These are phyloP conservation scores for Papilio helenus DNA, from an alignment of 1,140 invertebrate species.

Conservation along the genomic window DNA sequence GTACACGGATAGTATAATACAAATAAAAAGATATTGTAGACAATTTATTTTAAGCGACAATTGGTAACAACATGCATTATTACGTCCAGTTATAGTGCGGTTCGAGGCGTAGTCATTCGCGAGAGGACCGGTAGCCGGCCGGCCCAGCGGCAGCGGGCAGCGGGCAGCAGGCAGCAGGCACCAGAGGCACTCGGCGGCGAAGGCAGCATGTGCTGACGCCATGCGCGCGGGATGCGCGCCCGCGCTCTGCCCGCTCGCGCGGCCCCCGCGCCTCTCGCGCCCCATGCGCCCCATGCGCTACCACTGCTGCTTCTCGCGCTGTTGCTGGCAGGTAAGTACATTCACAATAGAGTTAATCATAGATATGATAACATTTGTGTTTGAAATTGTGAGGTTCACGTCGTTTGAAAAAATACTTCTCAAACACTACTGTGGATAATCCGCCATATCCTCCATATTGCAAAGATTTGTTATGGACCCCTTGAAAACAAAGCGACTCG, in stretches of 20 bases:
- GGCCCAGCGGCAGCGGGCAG: slow-evolving; percentile 43
- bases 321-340: slow-evolving; percentile 69
- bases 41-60: no score
- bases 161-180: slow-evolving; percentile 45
- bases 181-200: slow-evolving; percentile 48
- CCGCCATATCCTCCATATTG: no score
- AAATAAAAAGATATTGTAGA: no score
- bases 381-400: not conserved
- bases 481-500: not conserved
- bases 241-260: slow-evolving; percentile 64
- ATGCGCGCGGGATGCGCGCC: slow-evolving; percentile 70
- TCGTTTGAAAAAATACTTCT: no score
- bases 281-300: slow-evolving; percentile 51
- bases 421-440: no score
- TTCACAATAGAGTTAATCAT: not conserved
- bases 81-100: not conserved
- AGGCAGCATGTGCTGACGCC: slow-evolving; percentile 74
- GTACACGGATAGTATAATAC: no score
- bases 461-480: not conserved
- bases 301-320: slow-evolving; percentile 73
- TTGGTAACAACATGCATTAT: no score
- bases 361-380: no score
- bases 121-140: not conserved
- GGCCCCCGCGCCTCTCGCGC: slow-evolving; percentile 63
- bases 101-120: not conserved